phyloP scores from a whole-genome alignment of 2,888 invertebrate genomes.

The Acanthosepion esculentum region DNA sequence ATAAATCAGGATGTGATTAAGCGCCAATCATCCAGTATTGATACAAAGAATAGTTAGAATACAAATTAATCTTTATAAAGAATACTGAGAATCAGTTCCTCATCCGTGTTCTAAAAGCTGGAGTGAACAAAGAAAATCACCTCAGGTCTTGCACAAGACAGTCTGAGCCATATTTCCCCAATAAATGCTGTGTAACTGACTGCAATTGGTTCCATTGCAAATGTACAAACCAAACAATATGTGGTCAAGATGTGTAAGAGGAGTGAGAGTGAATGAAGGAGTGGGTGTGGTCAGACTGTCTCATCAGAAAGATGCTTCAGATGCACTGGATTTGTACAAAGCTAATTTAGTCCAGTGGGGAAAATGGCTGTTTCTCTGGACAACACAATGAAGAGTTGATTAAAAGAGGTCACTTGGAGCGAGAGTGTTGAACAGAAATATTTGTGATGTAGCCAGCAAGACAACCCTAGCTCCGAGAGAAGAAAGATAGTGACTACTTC shows the following conservation, averaged over 20 bases:
- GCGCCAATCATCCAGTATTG: neutral
- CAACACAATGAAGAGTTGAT: neutral
- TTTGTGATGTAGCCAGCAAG: neutral
- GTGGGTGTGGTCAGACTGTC: neutral
- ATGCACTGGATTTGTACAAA: neutral
- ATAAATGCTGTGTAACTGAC: neutral
- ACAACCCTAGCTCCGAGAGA: neutral
- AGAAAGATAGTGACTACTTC: neutral
- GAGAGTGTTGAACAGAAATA: neutral
- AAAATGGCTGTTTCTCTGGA: neutral
- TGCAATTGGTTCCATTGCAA: neutral
- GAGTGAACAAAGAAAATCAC: neutral
- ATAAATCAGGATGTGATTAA: conserved; percentile 2
- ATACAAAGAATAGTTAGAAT: neutral
- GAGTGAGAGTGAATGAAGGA: neutral
- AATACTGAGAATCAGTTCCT: neutral
- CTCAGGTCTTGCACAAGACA: neutral
- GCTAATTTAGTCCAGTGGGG: neutral
- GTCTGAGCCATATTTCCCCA: neutral
- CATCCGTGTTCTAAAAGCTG: conserved; percentile 11
- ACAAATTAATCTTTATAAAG: neutral
- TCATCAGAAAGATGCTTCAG: neutral
- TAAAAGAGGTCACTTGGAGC: conserved; percentile 1
- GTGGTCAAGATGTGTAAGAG: neutral
- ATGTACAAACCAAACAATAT: neutral